These are phyloP conservation scores for Oreonectes daqikongensis DNA, from an alignment of 2,797 vertebrate species.

Conservation along the genomic window DNA sequence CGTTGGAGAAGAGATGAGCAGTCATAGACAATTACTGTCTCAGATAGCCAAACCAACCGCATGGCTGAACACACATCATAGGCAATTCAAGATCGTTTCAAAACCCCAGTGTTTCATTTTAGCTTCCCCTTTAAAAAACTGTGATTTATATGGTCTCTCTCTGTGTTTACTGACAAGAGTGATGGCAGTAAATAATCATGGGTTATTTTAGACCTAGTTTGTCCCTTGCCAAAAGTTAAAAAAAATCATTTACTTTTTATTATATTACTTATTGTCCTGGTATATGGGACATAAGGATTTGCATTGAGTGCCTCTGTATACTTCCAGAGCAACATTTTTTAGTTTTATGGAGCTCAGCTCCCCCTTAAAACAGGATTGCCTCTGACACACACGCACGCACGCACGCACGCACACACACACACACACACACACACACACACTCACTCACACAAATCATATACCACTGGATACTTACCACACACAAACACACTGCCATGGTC, in stretches of 20 bases:
- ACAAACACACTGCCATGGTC: not conserved
- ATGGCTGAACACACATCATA: constrained; percentile 4
- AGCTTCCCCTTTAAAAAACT: not conserved
- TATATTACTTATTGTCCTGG: not conserved
- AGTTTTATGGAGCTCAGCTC: not conserved
- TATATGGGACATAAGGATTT: not conserved
- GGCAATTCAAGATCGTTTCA: constrained; percentile 2
- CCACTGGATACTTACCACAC: constrained; percentile 12
- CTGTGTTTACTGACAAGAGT: constrained; percentile 1
- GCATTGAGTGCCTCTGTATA: not conserved
- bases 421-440: constrained; percentile 2
- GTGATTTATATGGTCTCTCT: not conserved
- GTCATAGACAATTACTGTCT: constrained; percentile 41
- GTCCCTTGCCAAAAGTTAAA: not conserved
- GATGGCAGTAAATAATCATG: not conserved
- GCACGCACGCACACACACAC: not conserved
- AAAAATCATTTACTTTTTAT: not conserved
- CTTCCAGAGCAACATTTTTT: not conserved
- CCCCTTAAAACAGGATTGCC: not conserved
- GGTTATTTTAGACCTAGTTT: not conserved
- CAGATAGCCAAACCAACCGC: constrained; percentile 19
- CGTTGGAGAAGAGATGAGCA: not conserved
- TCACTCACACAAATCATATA: not conserved
- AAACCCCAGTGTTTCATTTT: not conserved
- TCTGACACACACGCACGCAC: not conserved